Evolutionary conservation across 2,113 vertebrate genomes (phyloP).

Genomic region (Crotalus viridis): DNA sequence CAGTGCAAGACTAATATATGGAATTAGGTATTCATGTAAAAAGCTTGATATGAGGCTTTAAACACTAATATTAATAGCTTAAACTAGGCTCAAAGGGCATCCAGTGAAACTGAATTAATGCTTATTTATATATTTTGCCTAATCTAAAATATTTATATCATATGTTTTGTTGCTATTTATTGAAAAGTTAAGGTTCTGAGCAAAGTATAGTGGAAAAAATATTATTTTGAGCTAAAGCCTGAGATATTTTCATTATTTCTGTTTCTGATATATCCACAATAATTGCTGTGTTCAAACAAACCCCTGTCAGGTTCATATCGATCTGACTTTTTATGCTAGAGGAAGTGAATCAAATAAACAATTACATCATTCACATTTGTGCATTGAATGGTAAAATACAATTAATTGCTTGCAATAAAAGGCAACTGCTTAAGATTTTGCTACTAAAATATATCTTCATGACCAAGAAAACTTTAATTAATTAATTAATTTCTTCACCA

Average conservation of each 20-base stretch:
- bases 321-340: neutral
- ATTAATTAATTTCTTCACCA: too few relatives aligned
- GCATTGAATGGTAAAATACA: neutral
- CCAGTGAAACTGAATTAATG: too few relatives aligned
- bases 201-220: neutral
- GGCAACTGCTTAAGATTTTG: neutral
- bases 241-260: neutral
- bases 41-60: too few relatives aligned
- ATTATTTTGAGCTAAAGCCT: constrained; percentile 32
- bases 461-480: too few relatives aligned
- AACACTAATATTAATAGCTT: too few relatives aligned
- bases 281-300: neutral
- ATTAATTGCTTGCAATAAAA: too few relatives aligned
- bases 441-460: too few relatives aligned
- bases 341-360: neutral
- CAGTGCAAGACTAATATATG: too few relatives aligned
- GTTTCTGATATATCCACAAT: neutral
- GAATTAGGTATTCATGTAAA: too few relatives aligned
- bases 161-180: constrained; percentile 43
- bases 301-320: neutral
- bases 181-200: constrained; percentile 17
- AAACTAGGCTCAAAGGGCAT: too few relatives aligned
- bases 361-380: neutral
- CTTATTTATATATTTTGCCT: constrained; percentile 2
- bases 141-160: constrained; percentile 30